Evolutionary conservation across 2,888 invertebrate genomes (phyloP), one percentile per base, ranked within the genome.

Genomic region (Boloria euphrosyne): DNA sequence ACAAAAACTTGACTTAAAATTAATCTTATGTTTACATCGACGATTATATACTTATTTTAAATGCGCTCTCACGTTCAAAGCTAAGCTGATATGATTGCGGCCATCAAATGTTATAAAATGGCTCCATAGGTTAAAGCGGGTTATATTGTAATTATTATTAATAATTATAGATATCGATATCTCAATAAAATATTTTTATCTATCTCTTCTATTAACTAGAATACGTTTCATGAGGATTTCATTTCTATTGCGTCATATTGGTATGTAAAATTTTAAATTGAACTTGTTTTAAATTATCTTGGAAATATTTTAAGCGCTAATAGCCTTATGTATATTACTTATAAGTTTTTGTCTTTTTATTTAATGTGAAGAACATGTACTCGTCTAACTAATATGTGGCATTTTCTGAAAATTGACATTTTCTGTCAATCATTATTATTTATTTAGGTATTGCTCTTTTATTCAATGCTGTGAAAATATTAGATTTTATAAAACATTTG

Each of bases 81-180:
- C 10, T 53, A 27, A 53, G 43, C 27, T 22, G 27, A 53, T 53
- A 27, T 53, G 22, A 62, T 62, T 53, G 62, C 62, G 46, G 53
- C 17, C 62, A 62, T 62, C 62, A 62, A 46, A 62, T n/a, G 44
- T 53, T 44, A 61, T 61, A 62, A 53, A 62, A 53, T 62, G 62
- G 62, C 46, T 14, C 62, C 44, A 52, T 52, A 16, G 59, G 52
- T 49, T 62, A 53, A 31, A 38, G 38, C 53, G 22, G 22, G 49
- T 50, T 50, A 50, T 38, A 38, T 50, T 50, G 18, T 50, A 50
- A 31, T 49, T 49, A 38, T 53, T 53, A 38, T 31, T 38, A 10
- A 16, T 46, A 47, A 58, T 47, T n/a, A 17, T 10, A 4, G n/a
- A 27, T 46, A 58, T 58, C 22, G 47, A 16, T n/a, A 17, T 58